A percentile compares a stretch with the other conserved stretches of the same genome.
These are phyloP conservation scores for Athene cunicularia DNA, from an alignment of 2,113 vertebrate genomes.

Conservation along the genomic window DNA sequence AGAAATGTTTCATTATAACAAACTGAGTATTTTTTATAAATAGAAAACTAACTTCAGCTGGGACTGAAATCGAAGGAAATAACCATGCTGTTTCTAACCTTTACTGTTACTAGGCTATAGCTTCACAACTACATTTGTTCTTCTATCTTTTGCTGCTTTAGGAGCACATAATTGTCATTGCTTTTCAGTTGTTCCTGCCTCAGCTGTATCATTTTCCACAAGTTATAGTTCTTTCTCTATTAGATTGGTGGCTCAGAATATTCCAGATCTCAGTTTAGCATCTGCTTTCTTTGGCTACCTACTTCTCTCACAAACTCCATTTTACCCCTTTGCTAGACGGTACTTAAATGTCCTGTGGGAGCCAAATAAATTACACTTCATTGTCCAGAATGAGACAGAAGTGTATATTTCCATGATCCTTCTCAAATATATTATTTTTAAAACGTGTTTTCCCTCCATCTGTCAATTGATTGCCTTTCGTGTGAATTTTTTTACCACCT, in stretches of 20 bases:
- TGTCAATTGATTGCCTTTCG: background rate
- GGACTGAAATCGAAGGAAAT: background rate
- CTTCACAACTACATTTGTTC: background rate
- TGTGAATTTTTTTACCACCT: background rate
- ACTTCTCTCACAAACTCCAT: background rate
- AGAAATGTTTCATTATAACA: background rate
- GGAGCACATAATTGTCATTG: conserved; percentile 2
- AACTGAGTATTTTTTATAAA: background rate
- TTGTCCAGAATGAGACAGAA: background rate
- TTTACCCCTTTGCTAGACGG: background rate
- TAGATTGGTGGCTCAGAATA: background rate
- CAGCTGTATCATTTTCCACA: background rate
- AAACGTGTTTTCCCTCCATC: background rate
- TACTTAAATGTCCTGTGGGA: background rate
- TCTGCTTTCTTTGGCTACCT: background rate
- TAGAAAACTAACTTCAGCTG: background rate
- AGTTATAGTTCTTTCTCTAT: background rate
- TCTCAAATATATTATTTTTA: background rate
- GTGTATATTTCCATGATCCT: background rate
- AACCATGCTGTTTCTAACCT: background rate
- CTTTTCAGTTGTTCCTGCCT: background rate
- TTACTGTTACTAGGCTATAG: background rate
- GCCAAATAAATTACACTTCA: background rate
- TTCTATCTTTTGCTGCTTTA: conserved; percentile 27
- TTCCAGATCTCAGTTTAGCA: background rate